Evolutionary conservation across 2,888 invertebrate genomes (phyloP), one percentile per base, ranked within the genome.

Genomic region (Unio pictorum): DNA sequence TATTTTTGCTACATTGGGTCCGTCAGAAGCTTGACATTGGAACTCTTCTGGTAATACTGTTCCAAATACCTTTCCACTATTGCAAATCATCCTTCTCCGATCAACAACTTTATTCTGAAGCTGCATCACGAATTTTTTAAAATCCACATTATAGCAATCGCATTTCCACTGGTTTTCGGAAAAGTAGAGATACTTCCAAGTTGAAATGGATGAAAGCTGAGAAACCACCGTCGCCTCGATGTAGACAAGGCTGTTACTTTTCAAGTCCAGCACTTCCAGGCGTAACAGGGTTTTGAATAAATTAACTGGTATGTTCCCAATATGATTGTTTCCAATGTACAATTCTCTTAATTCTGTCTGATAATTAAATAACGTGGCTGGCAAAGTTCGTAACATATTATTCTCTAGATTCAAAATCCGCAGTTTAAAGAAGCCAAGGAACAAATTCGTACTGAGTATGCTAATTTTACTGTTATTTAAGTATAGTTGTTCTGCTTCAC

Each of bases 81-180:
- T 45, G 20, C 81, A 81, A 5, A 59, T 55, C 23, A 81, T 66
- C 20, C 63, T 26, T 11, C 67, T 66, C 23, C 75, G 64, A 57
- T 80, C 77, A n/a, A 67, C 61, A n/a, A 81, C 75, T n/a, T 75
- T 70, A n/a, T 34, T 69, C 18, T 61, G 54, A 15, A 73, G 68
- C 0, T 68, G 61, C 26, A 73, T 73, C 17, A 81, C 63, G 62
- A 79, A 78, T 26, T 76, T 64, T 54, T 77, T 73, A 34, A 81
- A 79, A 26, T 69, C 66, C 54, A 60, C 15, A 45, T 78, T 80
- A 23, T 68, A 55, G 55, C 81, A 81, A 34, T 72, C 67, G 68
- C 81, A 81, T 15, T 61, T 20, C 69, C 71, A 80, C 1, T 70
- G 64, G 62, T 79, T 81, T 15, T 69, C 60, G n/a, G 73, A 72